These are phyloP conservation scores for Caenorhabditis inopinata DNA, from an alignment of 1,140 invertebrate species.

Conservation along the genomic window DNA sequence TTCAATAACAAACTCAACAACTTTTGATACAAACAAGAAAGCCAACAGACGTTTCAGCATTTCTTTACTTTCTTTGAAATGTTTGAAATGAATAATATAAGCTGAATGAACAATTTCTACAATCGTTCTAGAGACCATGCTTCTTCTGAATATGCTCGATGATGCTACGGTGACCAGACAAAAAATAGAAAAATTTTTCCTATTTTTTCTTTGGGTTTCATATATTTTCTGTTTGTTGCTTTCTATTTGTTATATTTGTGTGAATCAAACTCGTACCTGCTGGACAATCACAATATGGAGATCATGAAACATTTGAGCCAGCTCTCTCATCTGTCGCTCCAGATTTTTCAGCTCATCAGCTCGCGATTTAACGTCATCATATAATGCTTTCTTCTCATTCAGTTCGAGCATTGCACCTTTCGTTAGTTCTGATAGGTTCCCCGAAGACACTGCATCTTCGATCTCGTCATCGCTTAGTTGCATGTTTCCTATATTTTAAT, in stretches of 20 bases:
- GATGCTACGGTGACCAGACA: too few species aligned
- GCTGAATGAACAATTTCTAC: too few species aligned
- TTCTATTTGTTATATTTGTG: not conserved
- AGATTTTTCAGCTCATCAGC: conserved; percentile 6
- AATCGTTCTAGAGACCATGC: too few species aligned
- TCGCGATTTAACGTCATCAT: conserved; percentile 31
- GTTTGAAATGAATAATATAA: too few species aligned
- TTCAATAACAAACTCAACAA: not conserved
- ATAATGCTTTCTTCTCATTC: conserved; percentile 35
- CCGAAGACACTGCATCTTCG: conserved; percentile 5
- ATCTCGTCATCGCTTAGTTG: conserved; percentile 24
- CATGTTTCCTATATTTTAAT: conserved; percentile 30
- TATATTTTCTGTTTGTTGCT: not conserved
- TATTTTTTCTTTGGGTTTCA: not conserved
- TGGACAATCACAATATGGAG: conserved; percentile 26
- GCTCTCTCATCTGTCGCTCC: conserved; percentile 33
- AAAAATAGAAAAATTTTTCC: too few species aligned
- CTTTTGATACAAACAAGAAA: not conserved
- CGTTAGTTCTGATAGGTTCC: not conserved
- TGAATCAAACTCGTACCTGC: conserved; percentile 5
- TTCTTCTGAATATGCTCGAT: too few species aligned
- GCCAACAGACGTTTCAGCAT: too few species aligned
- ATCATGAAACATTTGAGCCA: conserved; percentile 33
- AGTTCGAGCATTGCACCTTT: conserved; percentile 26
- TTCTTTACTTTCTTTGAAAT: too few species aligned